Conservation (phyloP, 1,140 invertebrate species). For the Drosophila busckii region DNA sequence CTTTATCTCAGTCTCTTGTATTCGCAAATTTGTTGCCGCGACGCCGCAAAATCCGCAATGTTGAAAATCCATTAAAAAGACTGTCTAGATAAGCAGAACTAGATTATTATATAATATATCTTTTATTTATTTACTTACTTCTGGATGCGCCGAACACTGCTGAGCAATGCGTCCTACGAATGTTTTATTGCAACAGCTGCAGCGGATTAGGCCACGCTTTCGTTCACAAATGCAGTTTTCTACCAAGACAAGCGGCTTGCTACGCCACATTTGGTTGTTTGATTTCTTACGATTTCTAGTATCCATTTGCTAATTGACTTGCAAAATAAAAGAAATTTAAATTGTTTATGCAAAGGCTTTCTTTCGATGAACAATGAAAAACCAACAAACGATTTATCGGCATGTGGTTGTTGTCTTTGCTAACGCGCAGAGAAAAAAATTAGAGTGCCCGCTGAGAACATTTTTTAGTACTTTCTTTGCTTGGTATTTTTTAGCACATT, state of each 20-base stretch:
- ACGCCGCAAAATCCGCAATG: constrained; percentile 51
- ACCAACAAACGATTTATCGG: no score
- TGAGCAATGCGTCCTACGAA: constrained; percentile 41
- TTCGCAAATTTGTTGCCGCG: constrained; percentile 8
- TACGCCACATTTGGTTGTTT: constrained; percentile 5
- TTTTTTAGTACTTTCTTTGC: no score
- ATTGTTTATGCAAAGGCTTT: no score
- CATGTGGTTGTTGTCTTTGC: no score
- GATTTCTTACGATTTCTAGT: neutral
- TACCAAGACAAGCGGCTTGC: neutral
- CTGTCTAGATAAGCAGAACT: constrained; percentile 21
- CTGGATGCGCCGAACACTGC: constrained; percentile 39
- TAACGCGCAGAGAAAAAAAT: no score
- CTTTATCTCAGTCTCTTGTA: constrained; percentile 5
- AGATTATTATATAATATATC: neutral
- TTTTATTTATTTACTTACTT: constrained; percentile 16
- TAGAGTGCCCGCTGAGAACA: no score
- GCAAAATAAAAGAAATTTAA: no score
- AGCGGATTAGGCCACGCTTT: constrained; percentile 24
- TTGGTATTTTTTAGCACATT: no score
- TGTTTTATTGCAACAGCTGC: constrained; percentile 27
- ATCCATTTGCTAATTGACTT: no score
- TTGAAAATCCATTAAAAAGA: constrained; percentile 47
- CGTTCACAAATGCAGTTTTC: constrained; percentile 42
- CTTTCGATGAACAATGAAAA: no score